Base-by-base conservation (phyloP, 1,140 invertebrate genomes). In the Cylas formicarius region DNA sequence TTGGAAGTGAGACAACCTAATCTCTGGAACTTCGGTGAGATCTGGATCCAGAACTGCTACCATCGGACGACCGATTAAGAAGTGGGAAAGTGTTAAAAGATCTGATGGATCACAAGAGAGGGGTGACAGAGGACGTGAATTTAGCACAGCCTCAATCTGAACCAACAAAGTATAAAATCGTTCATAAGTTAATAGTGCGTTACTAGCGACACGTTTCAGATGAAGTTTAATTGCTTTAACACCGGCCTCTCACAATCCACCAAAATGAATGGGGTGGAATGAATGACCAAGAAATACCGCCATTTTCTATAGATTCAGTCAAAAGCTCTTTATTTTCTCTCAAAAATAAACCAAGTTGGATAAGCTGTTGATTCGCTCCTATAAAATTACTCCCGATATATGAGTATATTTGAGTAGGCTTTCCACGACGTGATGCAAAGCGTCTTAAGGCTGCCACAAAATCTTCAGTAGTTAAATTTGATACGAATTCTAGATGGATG, bases 401-500 rank as follows among this genome's bases (percentile, higher is more conserved):
- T 0, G 52, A 58, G 16, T 44, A 53, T 7, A 58, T 19, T 13
- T 41, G 28, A 4, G 21, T 9, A 14, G 33, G 40, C 18, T 40
- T 53, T 20, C 43, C 43, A 7, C 48, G 17, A n/a, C 54, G 21
- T 19, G 44, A 4, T 7, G 51, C 46, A 39, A 66, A 67, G 29
- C 56, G 33, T 16, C 33, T 34, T 9, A 67, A 52, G 10, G 56
- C 45, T 22, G 44, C 27, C 1, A 64, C 9, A 26, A 67, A 62
- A 2, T 37, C 40, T 1, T 42, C 33, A 10, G 47, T 41, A 5
- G 26, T 47, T n/a, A 37, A 14, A 9, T 59, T 48, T 18, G 32
- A 41, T 7, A 63, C 53, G 4, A 58, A 33, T 41, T 69, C 65
- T 22, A 69, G 38, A 43, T 67, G 61, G 8, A 64, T 47, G 11